Conservation (phyloP, 2,888 invertebrate genomes). For the Dolichopus griseipennis region DNA sequence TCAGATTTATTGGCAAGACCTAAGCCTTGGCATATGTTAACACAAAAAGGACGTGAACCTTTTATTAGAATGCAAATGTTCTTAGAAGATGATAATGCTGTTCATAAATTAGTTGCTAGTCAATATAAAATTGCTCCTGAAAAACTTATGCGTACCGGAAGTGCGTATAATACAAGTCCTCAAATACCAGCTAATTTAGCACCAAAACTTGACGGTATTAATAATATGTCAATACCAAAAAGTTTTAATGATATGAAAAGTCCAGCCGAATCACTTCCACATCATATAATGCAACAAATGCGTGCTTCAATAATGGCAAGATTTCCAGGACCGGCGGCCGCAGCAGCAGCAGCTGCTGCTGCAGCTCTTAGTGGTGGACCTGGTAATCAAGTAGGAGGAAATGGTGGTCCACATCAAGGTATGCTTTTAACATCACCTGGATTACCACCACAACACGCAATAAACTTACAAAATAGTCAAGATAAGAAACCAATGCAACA, state of each 20-base stretch:
- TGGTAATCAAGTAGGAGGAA: background rate
- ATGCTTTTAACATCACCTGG: slow-evolving; percentile 69
- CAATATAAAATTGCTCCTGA: slow-evolving; percentile 98
- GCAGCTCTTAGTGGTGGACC: background rate
- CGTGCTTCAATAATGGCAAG: slow-evolving; percentile 45
- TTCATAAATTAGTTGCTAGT: slow-evolving; percentile 89
- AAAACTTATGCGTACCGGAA: slow-evolving; percentile 91
- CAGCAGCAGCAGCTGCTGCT: slow-evolving; percentile 37
- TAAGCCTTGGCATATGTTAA: slow-evolving; percentile 99
- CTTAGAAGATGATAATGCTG: slow-evolving; percentile 89
- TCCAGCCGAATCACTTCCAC: slow-evolving; percentile 61
- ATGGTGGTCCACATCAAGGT: slow-evolving; percentile 41
- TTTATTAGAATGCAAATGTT: slow-evolving; percentile 98
- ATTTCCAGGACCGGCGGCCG: slow-evolving; percentile 24
- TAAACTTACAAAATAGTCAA: slow-evolving; percentile 57
- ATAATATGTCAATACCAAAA: slow-evolving; percentile 48
- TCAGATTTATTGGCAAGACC: slow-evolving; percentile 94
- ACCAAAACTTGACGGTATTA: slow-evolving; percentile 67
- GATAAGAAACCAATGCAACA: slow-evolving; percentile 46
- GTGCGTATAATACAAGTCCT: slow-evolving; percentile 71
- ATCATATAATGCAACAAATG: slow-evolving; percentile 51
- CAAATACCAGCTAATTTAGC: slow-evolving; percentile 58
- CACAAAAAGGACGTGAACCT: slow-evolving; percentile 92
- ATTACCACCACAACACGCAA: slow-evolving; percentile 64
- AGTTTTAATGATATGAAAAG: slow-evolving; percentile 68